Base-by-base conservation (phyloP, 2,888 invertebrate genomes). In the Tinea pellionella region DNA sequence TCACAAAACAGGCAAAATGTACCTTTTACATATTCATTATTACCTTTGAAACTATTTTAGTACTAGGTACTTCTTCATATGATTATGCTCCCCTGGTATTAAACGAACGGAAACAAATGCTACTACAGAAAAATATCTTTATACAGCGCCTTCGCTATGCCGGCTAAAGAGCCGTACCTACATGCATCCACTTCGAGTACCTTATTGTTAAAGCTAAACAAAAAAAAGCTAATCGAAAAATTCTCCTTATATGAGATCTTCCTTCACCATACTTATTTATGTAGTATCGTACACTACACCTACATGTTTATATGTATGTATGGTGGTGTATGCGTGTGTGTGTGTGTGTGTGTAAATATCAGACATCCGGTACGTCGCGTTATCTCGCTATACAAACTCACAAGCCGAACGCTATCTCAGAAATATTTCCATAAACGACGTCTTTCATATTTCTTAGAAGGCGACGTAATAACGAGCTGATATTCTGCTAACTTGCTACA, bases 341-440 rank as follows among this genome's bases (percentile, higher is more conserved):
- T 53, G 53, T 53, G 53, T 53, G 53, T 53, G 57, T 57, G 15
- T 12, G 43, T 59, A 41, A 42, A 59, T 59, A 59, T 42, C 1
- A 11, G 24, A 75, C 77, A 69, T 69, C 69, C 61, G 59, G 53
- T 24, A 47, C 61, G 57, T 15, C 43, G 61, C 58, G 11, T 83
- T 84, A 84, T 84, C 83, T 78, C 73, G 65, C 74, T 76, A 67
- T 70, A 67, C 75, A 84, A 84, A 84, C 83, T 69, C 66, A 15
- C 9, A 18, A 63, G 70, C 65, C 71, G 73, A 60, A 30, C 61
- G 55, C 19, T 83, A 84, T 83, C 82, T 82, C 69, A 75, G 76
- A 76, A 83, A 81, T 83, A 84, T 81, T 82, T 82, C 80, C 82
- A 81, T 78, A 78, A 69, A 72, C 70, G 67, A 64, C 67, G 69